Evolutionary conservation across 2,888 invertebrate species (phyloP), one percentile per base, ranked within the genome.

Genomic region (Athalia rosae): DNA sequence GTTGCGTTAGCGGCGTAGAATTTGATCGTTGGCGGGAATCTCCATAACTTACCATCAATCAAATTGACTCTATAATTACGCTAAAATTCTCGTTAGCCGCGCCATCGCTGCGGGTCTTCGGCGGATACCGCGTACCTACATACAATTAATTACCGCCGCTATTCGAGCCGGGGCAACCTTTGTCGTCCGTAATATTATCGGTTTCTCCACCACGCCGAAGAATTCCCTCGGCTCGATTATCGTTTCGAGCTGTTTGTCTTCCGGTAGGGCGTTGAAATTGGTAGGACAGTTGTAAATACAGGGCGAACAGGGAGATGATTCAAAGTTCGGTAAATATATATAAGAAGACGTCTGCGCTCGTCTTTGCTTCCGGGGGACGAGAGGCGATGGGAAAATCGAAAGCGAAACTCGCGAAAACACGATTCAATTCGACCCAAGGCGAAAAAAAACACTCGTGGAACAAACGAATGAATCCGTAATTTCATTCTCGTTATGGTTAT

Each of bases 21-120:
- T 63, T 43, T 78, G 78, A 80, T 84, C 79, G 81, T 80, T 84
- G 77, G 47, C 78, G 5, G 56, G 48, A 62, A 83, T 85, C 85
- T 83, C 79, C 85, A 85, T 82, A 76, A 74, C 84, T 84, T 77
- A 83, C 48, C 84, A 83, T 84, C 81, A 83, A 79, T 81, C 81
- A 80, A 80, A 82, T 84, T 80, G 80, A 84, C 79, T 78, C 58
- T 43, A 15, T 64, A 9, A 6, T 9, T 43, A 71, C n/a, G 58
- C 11, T 71, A 11, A 71, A 71, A 58, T 71, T 71, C 58, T 71
- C 43, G 28, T 71, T 53, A 67, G 45, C 28, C 28, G 28, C 28
- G 28, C 28, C 28, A 28, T 28, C 28, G 28, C 71, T 58, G 8
- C 8, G 56, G 50, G 67, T 71, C 13, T 71, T 43, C 7, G 15